Conservation (phyloP, 23 tunicate species). For the Halocynthia aurantium region DNA sequence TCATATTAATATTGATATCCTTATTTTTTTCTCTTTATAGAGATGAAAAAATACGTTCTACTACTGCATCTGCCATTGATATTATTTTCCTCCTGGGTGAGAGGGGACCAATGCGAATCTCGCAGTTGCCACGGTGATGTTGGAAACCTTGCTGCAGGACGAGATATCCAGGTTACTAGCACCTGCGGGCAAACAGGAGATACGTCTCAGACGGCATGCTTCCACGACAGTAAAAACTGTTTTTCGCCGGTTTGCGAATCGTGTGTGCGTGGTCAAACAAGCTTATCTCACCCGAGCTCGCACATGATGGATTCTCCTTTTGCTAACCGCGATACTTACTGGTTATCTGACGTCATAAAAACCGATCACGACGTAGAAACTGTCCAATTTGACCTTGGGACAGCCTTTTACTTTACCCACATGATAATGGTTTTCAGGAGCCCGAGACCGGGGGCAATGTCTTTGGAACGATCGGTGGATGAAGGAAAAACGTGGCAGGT, state of each 20-base stretch:
- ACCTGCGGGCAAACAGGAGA: conserved; percentile 38
- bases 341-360: conserved; percentile 35
- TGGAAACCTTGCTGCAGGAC: conserved; percentile 61
- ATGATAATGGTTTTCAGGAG: conserved; percentile 60
- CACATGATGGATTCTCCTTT: conserved; percentile 54
- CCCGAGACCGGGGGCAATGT: conserved; percentile 74
- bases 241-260: conserved; percentile 44
- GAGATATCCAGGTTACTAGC: conserved; percentile 29
- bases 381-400: conserved; percentile 44
- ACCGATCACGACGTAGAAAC: conserved; percentile 27
- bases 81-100: background rate
- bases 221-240: conserved; percentile 25
- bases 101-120: conserved; percentile 45
- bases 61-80: too few relatives aligned
- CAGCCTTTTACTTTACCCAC: conserved; percentile 73
- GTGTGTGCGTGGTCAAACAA: conserved; percentile 34
- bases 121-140: conserved; percentile 76
- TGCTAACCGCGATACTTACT: conserved; percentile 40
- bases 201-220: conserved; percentile 29
- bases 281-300: conserved; percentile 57
- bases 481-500: conserved; percentile 70
- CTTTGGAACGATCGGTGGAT: conserved; percentile 54
- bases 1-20: too few relatives aligned
- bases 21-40: too few relatives aligned
- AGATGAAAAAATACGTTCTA: too few relatives aligned